A percentile compares a stretch with the other conserved stretches of the same genome.
These are phyloP conservation scores for Ormyrus nitidulus DNA, from an alignment of 2,888 invertebrate species.

Conservation along the genomic window DNA sequence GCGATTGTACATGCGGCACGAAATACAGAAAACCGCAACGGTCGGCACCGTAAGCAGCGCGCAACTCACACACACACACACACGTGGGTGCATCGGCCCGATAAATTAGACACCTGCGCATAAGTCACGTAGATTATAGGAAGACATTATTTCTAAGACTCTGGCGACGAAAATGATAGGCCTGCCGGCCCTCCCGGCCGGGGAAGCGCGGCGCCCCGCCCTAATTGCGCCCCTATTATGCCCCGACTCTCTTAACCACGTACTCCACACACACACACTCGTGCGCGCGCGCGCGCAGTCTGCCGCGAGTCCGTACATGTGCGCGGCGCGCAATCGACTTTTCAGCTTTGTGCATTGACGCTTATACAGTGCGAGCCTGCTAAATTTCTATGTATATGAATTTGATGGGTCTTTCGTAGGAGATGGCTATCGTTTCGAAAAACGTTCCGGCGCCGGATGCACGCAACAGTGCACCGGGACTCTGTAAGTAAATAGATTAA, in stretches of 20 bases:
- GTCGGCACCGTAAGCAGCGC: too few relatives aligned
- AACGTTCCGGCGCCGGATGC: too few relatives aligned
- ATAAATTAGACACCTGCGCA: conserved; percentile 27
- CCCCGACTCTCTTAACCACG: conserved; percentile 11
- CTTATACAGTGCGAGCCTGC: neutral
- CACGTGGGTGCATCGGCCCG: neutral
- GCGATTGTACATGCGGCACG: neutral
- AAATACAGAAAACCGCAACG: too few relatives aligned
- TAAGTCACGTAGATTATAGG: conserved; percentile 40
- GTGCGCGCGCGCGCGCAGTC: neutral
- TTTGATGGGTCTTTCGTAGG: too few relatives aligned
- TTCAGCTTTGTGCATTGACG: conserved; percentile 5
- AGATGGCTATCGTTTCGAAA: too few relatives aligned
- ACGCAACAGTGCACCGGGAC: too few relatives aligned
- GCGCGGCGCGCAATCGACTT: conserved; percentile 9
- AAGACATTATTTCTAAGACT: conserved; percentile 34
- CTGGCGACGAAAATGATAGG: conserved; percentile 47
- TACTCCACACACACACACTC: neutral
- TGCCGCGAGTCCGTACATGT: neutral
- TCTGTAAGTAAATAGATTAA: too few relatives aligned
- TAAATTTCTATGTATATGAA: neutral
- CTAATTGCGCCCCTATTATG: conserved; percentile 40
- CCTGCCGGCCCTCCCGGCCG: neutral
- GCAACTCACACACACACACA: too few relatives aligned
- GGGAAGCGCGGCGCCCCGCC: neutral